Conservation (phyloP, 1,140 invertebrate species). For the Battus philenor region DNA sequence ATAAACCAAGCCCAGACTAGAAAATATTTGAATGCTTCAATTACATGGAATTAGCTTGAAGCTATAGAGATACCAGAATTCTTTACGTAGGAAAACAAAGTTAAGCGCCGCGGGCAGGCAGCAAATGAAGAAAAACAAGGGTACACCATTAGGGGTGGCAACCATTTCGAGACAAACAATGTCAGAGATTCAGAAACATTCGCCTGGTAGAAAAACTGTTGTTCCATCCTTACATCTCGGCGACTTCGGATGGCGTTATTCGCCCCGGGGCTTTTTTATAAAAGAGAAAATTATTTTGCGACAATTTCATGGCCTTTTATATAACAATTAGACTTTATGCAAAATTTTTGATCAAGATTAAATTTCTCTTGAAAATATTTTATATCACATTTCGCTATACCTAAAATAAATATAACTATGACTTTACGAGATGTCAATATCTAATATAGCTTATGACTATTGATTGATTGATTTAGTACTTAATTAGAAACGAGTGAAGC, state of each 20-base stretch:
- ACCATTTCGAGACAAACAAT: slow-evolving; percentile 41
- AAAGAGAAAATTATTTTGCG: slow-evolving; percentile 15
- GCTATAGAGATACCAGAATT: slow-evolving; percentile 22
- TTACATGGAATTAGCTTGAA: slow-evolving; percentile 29
- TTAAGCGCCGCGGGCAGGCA: slow-evolving; percentile 21
- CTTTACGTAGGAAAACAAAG: slow-evolving; percentile 37
- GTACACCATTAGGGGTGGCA: slow-evolving; percentile 41
- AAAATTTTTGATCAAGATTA: slow-evolving; percentile 11
- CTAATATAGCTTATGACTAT: too few species aligned
- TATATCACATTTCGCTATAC: too few species aligned
- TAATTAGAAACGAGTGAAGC: too few species aligned
- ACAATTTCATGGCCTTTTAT: slow-evolving; percentile 9
- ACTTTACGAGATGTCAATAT: too few species aligned
- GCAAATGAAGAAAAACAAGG: slow-evolving; percentile 54
- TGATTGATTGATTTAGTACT: too few species aligned
- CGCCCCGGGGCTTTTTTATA: slow-evolving; percentile 2
- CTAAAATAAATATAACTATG: too few species aligned
- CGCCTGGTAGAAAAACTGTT: slow-evolving; percentile 2
- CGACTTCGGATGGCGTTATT: slow-evolving; percentile 5
- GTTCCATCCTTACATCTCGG: slow-evolving; percentile 6
- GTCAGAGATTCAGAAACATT: slow-evolving; percentile 14
- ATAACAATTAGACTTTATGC: slow-evolving; percentile 1
- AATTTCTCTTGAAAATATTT: too few species aligned
- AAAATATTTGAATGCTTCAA: slow-evolving; percentile 3
- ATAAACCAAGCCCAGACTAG: too few species aligned